Percentiles rank a stretch among this genome's conserved stretches.
Conservation (phyloP, 23 tunicate species). For the Trididemnum miniatum region DNA sequence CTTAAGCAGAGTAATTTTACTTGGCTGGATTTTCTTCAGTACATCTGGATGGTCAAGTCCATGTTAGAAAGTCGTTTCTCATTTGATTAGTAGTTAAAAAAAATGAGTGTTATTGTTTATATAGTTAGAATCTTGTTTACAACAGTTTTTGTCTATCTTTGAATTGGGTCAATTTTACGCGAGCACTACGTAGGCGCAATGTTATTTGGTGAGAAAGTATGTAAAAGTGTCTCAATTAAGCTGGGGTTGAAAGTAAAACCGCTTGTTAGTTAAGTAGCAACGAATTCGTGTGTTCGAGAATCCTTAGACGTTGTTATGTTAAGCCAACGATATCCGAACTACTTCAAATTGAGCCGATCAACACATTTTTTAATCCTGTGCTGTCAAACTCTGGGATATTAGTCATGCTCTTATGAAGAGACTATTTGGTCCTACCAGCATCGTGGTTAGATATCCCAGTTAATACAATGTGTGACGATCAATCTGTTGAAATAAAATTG, state of each 20-base stretch:
- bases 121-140: too few species aligned
- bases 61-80: too few species aligned
- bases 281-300: not conserved
- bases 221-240: not conserved
- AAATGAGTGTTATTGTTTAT: too few species aligned
- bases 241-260: not conserved
- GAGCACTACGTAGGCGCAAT: not conserved
- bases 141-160: too few species aligned
- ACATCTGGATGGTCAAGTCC: too few species aligned
- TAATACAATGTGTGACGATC: too few species aligned
- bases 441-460: too few species aligned
- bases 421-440: too few species aligned
- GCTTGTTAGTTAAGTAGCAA: not conserved
- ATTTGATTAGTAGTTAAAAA: too few species aligned
- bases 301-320: not conserved
- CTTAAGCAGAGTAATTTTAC: too few species aligned
- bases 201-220: not conserved
- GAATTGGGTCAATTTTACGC: not conserved
- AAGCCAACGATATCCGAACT: conserved; percentile 29
- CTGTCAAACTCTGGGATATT: conserved; percentile 30
- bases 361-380: conserved; percentile 32
- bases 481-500: too few species aligned
- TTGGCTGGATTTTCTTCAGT: too few species aligned
- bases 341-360: conserved; percentile 25
- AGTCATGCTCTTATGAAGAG: conserved; percentile 11